Percentiles rank a stretch among this genome's conserved stretches.
phyloP scores from a whole-genome alignment of 2,113 vertebrate genomes.

The Scomber japonicus region DNA sequence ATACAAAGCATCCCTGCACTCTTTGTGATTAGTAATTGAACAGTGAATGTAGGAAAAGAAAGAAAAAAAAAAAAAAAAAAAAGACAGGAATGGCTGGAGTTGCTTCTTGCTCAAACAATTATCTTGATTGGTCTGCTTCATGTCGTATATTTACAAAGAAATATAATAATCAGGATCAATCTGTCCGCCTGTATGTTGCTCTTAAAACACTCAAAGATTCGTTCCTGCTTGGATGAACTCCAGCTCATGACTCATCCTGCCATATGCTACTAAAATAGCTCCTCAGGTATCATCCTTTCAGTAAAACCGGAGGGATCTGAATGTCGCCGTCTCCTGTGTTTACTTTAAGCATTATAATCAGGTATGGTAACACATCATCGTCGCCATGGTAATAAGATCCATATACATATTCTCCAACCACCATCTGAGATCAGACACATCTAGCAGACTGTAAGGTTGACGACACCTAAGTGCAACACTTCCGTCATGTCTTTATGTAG shows the following conservation, averaged over 20 bases:
- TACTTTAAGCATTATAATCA: slow-evolving; percentile 33
- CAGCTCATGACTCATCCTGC: slow-evolving; percentile 11
- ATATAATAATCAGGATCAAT: background rate
- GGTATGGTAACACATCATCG: slow-evolving; percentile 37
- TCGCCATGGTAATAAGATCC: slow-evolving; percentile 48
- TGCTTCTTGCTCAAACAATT: slow-evolving; percentile 13
- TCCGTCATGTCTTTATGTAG: slow-evolving; percentile 34
- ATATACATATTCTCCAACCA: slow-evolving; percentile 23
- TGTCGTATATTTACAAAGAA: background rate
- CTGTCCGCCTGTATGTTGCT: background rate
- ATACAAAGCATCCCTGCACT: slow-evolving; percentile 39
- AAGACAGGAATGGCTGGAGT: slow-evolving; percentile 1
- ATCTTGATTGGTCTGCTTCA: slow-evolving; percentile 33
- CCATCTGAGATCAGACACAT: slow-evolving; percentile 33
- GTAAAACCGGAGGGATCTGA: background rate
- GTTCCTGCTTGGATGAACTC: background rate
- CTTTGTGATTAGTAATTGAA: slow-evolving; percentile 60
- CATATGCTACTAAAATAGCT: slow-evolving; percentile 13
- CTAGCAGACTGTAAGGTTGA: slow-evolving; percentile 35
- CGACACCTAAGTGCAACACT: slow-evolving; percentile 58
- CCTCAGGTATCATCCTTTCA: background rate
- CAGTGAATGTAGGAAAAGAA: too few relatives aligned
- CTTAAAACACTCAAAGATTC: background rate
- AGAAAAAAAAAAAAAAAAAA: too few relatives aligned
- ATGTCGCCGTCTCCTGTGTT: slow-evolving; percentile 8